Percentiles rank a stretch among this genome's conserved stretches.
Conservation (phyloP, 2,797 vertebrate species). For the Valencia hispanica region DNA sequence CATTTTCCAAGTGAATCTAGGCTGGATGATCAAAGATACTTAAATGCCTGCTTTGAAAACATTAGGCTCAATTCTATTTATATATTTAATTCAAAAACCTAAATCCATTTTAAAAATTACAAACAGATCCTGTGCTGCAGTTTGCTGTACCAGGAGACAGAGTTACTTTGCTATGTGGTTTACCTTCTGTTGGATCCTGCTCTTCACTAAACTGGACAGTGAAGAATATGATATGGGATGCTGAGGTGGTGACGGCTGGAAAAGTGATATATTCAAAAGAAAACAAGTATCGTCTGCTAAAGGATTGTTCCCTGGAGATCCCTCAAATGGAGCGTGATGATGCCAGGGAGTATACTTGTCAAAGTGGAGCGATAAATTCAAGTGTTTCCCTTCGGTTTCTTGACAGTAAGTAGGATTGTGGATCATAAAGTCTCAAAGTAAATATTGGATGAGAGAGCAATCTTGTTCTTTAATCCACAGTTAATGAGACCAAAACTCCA, state of each 20-base stretch:
- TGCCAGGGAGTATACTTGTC: slow-evolving; percentile 54
- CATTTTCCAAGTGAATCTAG: no score
- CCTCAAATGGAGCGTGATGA: slow-evolving; percentile 13
- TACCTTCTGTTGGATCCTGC: slow-evolving; percentile 45
- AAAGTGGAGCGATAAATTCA: slow-evolving; percentile 22
- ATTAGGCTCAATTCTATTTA: no score
- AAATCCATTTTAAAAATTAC: neutral
- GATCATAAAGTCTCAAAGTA: neutral
- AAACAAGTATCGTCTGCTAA: slow-evolving; percentile 20
- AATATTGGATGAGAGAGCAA: neutral
- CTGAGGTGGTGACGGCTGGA: slow-evolving; percentile 48
- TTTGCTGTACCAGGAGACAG: slow-evolving; percentile 37
- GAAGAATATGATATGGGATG: rapidly evolving
- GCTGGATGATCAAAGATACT: no score
- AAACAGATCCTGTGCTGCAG: slow-evolving; percentile 28
- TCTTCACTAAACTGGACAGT: slow-evolving; percentile 57
- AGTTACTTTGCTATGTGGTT: slow-evolving; percentile 56
- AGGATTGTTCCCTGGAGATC: slow-evolving; percentile 67
- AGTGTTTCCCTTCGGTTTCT: slow-evolving; percentile 50
- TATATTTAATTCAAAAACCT: neutral
- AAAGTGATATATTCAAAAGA: neutral
- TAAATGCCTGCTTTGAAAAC: no score
- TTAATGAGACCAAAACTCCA: rapidly evolving
- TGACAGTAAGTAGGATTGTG: slow-evolving; percentile 42
- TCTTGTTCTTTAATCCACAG: slow-evolving; percentile 36